phyloP scores from a whole-genome alignment of 1,140 invertebrate species.

The Melanaphis sacchari region DNA sequence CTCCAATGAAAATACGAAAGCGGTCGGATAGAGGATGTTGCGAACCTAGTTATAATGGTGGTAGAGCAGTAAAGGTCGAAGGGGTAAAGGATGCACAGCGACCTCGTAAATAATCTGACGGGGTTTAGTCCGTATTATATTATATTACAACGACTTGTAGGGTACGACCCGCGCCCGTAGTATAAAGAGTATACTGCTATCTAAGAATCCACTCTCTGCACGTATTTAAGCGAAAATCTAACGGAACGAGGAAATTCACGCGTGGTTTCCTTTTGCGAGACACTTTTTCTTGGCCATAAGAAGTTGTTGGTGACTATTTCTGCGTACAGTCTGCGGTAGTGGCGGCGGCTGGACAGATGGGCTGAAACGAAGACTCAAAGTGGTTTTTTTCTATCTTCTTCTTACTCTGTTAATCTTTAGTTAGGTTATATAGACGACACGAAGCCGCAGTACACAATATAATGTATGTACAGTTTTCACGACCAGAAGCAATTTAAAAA shows the following conservation, averaged over 20 bases:
- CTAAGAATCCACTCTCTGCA: not conserved
- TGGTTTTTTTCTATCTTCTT: not conserved
- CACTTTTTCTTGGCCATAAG: not conserved
- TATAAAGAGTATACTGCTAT: not conserved
- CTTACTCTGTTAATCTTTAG: not conserved
- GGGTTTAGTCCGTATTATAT: not conserved
- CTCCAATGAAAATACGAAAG: not conserved
- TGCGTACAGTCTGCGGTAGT: not conserved
- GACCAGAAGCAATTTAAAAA: slow-evolving; percentile 39
- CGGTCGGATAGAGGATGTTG: not conserved
- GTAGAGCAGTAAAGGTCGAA: not conserved
- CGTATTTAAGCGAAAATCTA: too few species aligned
- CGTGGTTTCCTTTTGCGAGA: not conserved
- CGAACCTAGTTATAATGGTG: not conserved
- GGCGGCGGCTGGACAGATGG: not conserved
- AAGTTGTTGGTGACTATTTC: not conserved
- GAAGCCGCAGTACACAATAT: not conserved
- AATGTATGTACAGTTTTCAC: not conserved
- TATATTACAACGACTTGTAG: too few species aligned
- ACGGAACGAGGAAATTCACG: not conserved
- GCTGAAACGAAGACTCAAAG: not conserved
- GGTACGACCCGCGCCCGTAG: too few species aligned
- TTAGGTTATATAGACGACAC: not conserved
- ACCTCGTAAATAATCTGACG: not conserved
- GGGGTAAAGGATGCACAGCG: not conserved